Conservation (phyloP, 1,140 invertebrate genomes). For the Homalodisca vitripennis region DNA sequence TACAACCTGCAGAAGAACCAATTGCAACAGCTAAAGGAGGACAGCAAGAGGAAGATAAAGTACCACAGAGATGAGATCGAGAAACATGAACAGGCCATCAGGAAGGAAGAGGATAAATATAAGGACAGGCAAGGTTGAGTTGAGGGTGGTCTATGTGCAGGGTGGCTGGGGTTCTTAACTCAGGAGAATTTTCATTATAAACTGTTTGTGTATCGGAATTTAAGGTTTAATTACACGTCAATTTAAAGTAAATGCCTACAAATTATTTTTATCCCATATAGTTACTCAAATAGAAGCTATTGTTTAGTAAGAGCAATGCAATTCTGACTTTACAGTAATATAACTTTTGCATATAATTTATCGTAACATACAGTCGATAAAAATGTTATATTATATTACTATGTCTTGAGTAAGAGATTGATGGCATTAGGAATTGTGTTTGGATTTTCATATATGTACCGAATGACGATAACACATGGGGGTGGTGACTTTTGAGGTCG, state of each 20-base stretch:
- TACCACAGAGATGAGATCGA: conserved; percentile 3
- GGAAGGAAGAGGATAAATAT: background rate
- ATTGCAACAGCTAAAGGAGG: conserved; percentile 1
- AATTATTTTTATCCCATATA: background rate
- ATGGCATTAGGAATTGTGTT: too few relatives aligned
- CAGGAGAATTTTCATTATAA: background rate
- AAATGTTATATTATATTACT: too few relatives aligned
- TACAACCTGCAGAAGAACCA: conserved; percentile 18
- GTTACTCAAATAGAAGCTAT: background rate
- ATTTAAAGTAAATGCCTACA: background rate
- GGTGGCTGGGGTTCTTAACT: too few relatives aligned
- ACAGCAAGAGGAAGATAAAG: background rate
- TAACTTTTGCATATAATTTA: too few relatives aligned
- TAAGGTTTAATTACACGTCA: background rate
- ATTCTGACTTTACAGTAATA: too few relatives aligned
- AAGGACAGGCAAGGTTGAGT: conserved; percentile 4
- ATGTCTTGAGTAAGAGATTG: too few relatives aligned
- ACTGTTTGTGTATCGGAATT: background rate
- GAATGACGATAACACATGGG: too few relatives aligned
- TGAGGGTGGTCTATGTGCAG: too few relatives aligned
- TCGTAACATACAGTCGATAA: too few relatives aligned
- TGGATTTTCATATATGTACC: too few relatives aligned
- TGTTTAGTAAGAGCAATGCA: too few relatives aligned
- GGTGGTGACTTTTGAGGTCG: too few relatives aligned
- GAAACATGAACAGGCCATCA: conserved; percentile 11